phyloP scores from a whole-genome alignment of 2,888 invertebrate genomes.

The Mantis religiosa region DNA sequence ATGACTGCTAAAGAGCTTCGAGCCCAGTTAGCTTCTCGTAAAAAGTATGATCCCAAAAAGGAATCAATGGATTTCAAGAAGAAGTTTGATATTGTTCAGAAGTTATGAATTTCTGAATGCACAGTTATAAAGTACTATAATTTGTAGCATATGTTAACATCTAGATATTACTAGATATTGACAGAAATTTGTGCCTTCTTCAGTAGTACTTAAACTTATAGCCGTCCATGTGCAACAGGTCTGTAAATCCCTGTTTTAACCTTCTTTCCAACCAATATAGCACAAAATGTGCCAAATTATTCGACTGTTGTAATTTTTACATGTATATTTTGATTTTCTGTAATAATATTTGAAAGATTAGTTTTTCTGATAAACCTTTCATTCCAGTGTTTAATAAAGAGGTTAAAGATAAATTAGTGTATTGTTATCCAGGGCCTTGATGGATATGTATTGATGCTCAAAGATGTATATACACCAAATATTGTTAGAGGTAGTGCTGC shows the following conservation, averaged over 20 bases:
- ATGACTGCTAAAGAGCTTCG: slow-evolving; percentile 92
- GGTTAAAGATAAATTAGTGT: not conserved
- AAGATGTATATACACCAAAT: not conserved
- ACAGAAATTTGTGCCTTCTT: not conserved
- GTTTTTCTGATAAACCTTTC: not conserved
- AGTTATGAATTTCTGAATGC: slow-evolving; percentile 56
- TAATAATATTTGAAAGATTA: not conserved
- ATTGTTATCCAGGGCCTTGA: not conserved
- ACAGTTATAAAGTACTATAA: not conserved
- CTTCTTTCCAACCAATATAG: not conserved
- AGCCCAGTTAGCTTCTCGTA: slow-evolving; percentile 77
- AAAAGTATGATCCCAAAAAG: slow-evolving; percentile 86
- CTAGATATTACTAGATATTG: not conserved
- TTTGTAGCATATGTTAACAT: not conserved
- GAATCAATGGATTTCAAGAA: slow-evolving; percentile 85
- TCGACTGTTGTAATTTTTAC: not conserved
- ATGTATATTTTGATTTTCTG: not conserved
- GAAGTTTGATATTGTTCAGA: slow-evolving; percentile 91
- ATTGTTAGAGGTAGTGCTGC: not conserved
- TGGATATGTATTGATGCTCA: not conserved
- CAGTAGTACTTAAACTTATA: slow-evolving; percentile 6
- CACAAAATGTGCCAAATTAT: not conserved
- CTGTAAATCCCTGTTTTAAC: not conserved
- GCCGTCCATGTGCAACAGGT: slow-evolving; percentile 8
- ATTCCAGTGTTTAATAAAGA: not conserved